Evolutionary conservation across 2,888 invertebrate species (phyloP), one percentile per base, ranked within the genome.

Genomic region (Lochmaea crataegi): DNA sequence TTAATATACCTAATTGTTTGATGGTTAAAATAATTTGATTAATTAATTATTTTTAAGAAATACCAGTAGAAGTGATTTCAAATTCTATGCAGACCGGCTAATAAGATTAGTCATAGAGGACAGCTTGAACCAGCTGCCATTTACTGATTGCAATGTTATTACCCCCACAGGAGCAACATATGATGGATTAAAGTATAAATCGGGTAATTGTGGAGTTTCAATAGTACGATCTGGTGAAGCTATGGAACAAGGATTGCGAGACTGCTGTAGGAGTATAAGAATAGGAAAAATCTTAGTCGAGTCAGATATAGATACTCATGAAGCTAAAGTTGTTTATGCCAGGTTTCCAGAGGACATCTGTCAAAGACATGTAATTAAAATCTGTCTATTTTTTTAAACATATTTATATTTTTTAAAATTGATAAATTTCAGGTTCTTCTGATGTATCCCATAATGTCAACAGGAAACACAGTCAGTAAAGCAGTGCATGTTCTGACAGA

Each of bases 371-470:
- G 86, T 86, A 81, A 79, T 80, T 75, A 9, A 26, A 58, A 61
- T 48, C 12, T 58, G n/a, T 9, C 32, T 68, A 18, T 18, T 5
- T 41, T 16, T 7, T 18, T n/a, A 14, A 2, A 7, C 2, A 18
- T n/a, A 45, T 12, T 14, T 0, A 4, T 53, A 53, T 53, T 18
- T 53, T 9, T 18, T 53, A 4, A 48, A 14, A 7, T 32, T 65
- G 16, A 48, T 26, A 66, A 72, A 71, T 82, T 82, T 5, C 68
- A 86, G 86, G 97, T 99, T 56, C 89, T 99, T 60, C 90, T 99
- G 3, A 97, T 99, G 96, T 99, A 99, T 87, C 99, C 99, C 11
- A 99, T 99, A 72, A 97, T 99, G 96, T 97, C 97, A 76, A 97
- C 98, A 0, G 99, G 99, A 1, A 98, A 98, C 85, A 99, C 99